phyloP scores from a whole-genome alignment of 2,113 vertebrate genomes.

The Rallus limicola region DNA sequence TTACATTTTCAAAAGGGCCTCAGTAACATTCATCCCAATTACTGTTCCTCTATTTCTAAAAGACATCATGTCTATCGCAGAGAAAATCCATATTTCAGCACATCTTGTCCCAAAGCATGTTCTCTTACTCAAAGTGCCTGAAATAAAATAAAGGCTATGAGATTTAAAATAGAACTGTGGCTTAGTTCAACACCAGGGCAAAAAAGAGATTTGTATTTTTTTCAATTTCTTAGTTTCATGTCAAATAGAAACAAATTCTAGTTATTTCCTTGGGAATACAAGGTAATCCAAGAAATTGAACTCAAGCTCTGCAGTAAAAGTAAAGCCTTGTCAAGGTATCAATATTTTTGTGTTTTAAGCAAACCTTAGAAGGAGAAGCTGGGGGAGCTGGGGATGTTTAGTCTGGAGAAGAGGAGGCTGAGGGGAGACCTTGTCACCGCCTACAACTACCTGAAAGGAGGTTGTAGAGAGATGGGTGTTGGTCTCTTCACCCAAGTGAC shows the following conservation, averaged over 20 bases:
- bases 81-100: not conserved
- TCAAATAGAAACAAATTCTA: not conserved
- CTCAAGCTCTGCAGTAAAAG: not conserved
- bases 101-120: not conserved
- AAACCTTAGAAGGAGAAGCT: no score
- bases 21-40: conserved; percentile 3
- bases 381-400: no score
- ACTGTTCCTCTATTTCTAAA: conserved; percentile 1
- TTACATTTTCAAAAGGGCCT: not conserved
- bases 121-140: not conserved
- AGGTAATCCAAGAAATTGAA: not conserved
- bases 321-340: not conserved
- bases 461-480: no score
- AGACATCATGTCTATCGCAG: not conserved
- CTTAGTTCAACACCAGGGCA: not conserved
- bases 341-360: no score
- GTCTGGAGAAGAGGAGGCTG: no score
- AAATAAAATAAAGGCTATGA: not conserved
- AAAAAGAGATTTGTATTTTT: not conserved
- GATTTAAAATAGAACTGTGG: not conserved
- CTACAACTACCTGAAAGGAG: no score
- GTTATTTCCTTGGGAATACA: not conserved
- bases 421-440: no score
- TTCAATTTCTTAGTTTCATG: not conserved
- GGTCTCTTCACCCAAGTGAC: no score